Evolutionary conservation across 2,797 vertebrate genomes (phyloP).

Genomic region (Sternarchorhynchus goeldii): DNA sequence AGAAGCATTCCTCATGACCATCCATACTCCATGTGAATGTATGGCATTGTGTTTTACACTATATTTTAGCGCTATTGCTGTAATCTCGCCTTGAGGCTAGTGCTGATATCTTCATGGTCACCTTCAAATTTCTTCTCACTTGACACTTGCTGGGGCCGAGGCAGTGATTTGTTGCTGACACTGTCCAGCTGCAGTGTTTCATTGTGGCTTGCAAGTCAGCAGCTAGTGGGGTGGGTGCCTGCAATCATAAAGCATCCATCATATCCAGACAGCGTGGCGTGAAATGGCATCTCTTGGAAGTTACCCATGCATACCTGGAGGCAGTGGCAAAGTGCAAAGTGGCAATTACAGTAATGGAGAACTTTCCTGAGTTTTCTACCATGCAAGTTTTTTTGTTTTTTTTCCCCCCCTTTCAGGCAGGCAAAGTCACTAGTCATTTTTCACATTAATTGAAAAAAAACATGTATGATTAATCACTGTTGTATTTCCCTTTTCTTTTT

Average conservation of each 20-base stretch:
- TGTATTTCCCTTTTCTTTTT: slow-evolving; percentile 27
- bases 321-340: slow-evolving; percentile 53
- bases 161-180: slow-evolving; percentile 47
- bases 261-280: slow-evolving; percentile 41
- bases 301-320: slow-evolving; percentile 50
- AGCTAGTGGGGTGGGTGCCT: slow-evolving; percentile 30
- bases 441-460: slow-evolving; percentile 56
- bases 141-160: slow-evolving; percentile 41
- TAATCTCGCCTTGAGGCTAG: slow-evolving; percentile 34
- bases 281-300: slow-evolving; percentile 48
- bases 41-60: slow-evolving; percentile 30
- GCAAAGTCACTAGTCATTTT: slow-evolving; percentile 46
- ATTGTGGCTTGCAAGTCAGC: slow-evolving; percentile 39
- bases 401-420: slow-evolving; percentile 2
- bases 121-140: slow-evolving; percentile 47
- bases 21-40: background rate
- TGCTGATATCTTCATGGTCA: slow-evolving; percentile 41
- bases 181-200: slow-evolving; percentile 48
- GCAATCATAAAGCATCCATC: slow-evolving; percentile 53
- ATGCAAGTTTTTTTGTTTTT: slow-evolving; percentile 23
- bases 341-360: slow-evolving; percentile 54
- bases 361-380: slow-evolving; percentile 39
- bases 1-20: slow-evolving; percentile 39
- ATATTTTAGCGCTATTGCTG: slow-evolving; percentile 31
- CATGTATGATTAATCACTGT: slow-evolving; percentile 40